These are phyloP conservation scores for Palythoa heliodiscus DNA, from an alignment of 92 coral and sea anemone species.

Conservation along the genomic window DNA sequence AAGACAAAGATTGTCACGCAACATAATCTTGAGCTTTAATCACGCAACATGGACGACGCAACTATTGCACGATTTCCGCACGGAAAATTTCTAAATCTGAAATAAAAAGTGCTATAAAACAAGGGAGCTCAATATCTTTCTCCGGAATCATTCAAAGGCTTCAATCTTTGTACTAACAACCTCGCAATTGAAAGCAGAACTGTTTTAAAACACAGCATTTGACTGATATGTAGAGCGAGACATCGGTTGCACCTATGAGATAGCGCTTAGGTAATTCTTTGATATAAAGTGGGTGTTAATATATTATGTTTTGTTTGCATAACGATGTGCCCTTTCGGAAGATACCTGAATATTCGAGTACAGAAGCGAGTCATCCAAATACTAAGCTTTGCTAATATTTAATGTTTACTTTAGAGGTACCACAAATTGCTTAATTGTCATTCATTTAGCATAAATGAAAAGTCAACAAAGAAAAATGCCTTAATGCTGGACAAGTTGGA, in stretches of 20 bases:
- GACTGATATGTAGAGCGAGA: neutral
- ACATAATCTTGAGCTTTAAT: neutral
- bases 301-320: too few species aligned
- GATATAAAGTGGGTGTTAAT: too few species aligned
- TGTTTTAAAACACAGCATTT: neutral
- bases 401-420: too few species aligned
- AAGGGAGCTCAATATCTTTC: neutral
- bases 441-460: too few species aligned
- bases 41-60: constrained; percentile 16
- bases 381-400: too few species aligned
- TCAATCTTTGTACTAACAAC: neutral
- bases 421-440: too few species aligned
- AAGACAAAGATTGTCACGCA: neutral
- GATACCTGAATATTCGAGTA: too few species aligned
- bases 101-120: neutral
- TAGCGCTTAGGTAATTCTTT: neutral
- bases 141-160: neutral
- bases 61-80: neutral
- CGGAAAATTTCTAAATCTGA: too few species aligned
- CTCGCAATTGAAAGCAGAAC: neutral
- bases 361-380: too few species aligned
- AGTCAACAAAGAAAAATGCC: too few species aligned
- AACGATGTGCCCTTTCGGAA: too few species aligned
- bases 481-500: too few species aligned
- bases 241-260: neutral